Conservation (phyloP, 2,888 invertebrate species). For the Geophilus truncorum region DNA sequence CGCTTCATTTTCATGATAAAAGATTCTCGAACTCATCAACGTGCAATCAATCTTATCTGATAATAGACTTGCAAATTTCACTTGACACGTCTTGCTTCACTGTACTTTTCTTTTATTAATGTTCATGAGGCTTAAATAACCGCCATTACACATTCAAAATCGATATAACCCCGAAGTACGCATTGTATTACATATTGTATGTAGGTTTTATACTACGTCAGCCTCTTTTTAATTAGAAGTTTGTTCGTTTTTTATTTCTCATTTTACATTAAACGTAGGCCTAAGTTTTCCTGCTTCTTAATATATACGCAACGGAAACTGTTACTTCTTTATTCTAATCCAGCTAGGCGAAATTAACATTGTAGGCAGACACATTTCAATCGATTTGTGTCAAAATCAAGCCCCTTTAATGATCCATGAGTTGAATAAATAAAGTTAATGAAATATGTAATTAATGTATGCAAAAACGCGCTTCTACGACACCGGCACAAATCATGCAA, state of each 20-base stretch:
- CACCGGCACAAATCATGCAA: not conserved
- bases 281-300: too few species aligned
- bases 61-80: not conserved
- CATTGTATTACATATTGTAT: too few species aligned
- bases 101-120: not conserved
- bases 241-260: too few species aligned
- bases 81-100: not conserved
- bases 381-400: slow-evolving; percentile 16
- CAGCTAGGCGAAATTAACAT: not conserved
- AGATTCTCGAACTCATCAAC: not conserved
- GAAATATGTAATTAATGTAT: slow-evolving; percentile 12
- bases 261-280: too few species aligned
- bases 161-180: too few species aligned
- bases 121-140: not conserved
- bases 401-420: slow-evolving; percentile 10
- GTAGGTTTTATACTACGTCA: too few species aligned
- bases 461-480: not conserved
- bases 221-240: too few species aligned
- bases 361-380: not conserved
- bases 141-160: not conserved
- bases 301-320: not conserved
- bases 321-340: not conserved
- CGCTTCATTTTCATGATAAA: not conserved
- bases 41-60: slow-evolving; percentile 4
- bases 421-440: slow-evolving; percentile 16